Evolutionary conservation across 2,888 invertebrate species (phyloP).

Genomic region (Drosophila imparisetae): DNA sequence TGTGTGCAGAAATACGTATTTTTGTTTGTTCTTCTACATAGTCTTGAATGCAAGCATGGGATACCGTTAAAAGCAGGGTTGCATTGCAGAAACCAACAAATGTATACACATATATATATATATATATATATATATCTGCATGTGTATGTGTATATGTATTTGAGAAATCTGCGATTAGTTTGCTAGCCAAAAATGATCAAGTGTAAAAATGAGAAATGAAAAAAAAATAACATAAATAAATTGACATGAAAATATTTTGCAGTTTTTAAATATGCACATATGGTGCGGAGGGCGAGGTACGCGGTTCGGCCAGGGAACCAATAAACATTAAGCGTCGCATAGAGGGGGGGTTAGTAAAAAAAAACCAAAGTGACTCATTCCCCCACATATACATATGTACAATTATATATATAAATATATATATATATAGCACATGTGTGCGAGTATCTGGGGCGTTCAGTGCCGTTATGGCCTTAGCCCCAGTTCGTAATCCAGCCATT

Average conservation of each 20-base stretch:
- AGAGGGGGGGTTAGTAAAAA: background rate
- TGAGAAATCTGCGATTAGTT: constrained; percentile 9
- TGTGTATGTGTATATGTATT: constrained; percentile 1
- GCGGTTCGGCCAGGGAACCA: background rate
- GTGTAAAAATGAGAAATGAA: constrained; percentile 10
- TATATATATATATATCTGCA: background rate
- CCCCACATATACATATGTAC: background rate
- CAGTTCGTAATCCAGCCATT: constrained; percentile 55
- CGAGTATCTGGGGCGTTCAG: constrained; percentile 53
- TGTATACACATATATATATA: background rate
- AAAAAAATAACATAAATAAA: constrained; percentile 8
- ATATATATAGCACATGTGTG: constrained; percentile 23
- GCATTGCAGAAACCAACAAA: constrained; percentile 17
- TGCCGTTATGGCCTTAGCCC: constrained; percentile 50
- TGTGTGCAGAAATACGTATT: constrained; percentile 31
- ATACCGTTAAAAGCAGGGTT: constrained; percentile 42
- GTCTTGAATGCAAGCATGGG: constrained; percentile 31
- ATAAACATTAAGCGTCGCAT: background rate
- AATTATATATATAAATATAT: background rate
- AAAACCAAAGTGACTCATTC: constrained; percentile 45
- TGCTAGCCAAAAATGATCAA: constrained; percentile 15
- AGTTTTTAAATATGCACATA: constrained; percentile 40
- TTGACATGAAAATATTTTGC: constrained; percentile 30
- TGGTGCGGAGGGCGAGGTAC: background rate
- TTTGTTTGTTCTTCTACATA: constrained; percentile 11